Evolutionary conservation across 23 tunicate species (phyloP).

Genomic region (Styela plicata): DNA sequence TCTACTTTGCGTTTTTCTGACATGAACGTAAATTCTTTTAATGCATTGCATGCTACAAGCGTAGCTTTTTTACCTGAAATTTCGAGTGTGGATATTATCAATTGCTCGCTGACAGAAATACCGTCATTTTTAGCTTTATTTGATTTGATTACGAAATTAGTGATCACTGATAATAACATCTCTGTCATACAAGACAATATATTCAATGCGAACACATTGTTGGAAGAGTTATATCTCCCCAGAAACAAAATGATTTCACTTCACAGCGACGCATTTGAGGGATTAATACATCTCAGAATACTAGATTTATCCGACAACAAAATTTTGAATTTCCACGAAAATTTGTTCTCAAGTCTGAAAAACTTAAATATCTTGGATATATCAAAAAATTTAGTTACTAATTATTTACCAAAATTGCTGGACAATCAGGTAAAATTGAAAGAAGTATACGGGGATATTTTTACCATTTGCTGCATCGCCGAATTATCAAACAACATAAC

Average conservation of each 20-base stretch:
- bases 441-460: constrained; percentile 5
- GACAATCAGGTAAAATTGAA: not conserved
- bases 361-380: not conserved
- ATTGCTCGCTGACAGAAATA: not conserved
- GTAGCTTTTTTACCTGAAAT: not conserved
- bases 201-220: not conserved
- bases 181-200: not conserved
- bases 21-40: not conserved
- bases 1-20: not conserved
- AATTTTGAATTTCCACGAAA: not conserved
- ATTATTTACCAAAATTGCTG: not conserved
- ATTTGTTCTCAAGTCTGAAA: not conserved
- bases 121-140: not conserved
- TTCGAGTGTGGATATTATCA: not conserved
- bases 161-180: not conserved
- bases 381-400: not conserved
- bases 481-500: not conserved
- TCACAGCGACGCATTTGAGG: not conserved
- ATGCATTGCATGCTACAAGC: not conserved
- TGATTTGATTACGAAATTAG: not conserved
- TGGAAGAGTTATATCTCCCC: not conserved
- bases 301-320: not conserved
- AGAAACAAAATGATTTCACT: not conserved
- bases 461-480: not conserved
- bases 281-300: not conserved